phyloP scores from a whole-genome alignment of 2,888 invertebrate genomes.

The Xestia sexstrigata region DNA sequence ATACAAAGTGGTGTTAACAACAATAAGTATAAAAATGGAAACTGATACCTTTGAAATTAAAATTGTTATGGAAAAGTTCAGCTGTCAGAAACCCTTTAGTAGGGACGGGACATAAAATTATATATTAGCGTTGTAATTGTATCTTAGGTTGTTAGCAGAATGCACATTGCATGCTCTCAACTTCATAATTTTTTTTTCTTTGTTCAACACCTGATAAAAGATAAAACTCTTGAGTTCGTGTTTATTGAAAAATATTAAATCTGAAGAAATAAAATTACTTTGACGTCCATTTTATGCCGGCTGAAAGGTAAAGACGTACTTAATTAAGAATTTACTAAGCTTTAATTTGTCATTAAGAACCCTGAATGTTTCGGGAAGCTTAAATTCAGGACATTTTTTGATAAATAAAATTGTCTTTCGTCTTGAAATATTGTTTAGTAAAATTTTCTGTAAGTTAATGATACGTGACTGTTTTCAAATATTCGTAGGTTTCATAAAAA shows the following conservation, averaged over 20 bases:
- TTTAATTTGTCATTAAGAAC: constrained; percentile 15
- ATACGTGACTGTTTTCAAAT: neutral
- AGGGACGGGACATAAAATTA: neutral
- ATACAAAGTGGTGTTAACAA: neutral
- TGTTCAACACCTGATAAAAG: neutral
- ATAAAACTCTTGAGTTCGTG: neutral
- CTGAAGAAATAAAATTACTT: constrained; percentile 2
- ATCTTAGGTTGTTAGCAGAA: neutral
- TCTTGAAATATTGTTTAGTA: neutral
- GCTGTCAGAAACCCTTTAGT: neutral
- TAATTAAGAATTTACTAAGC: constrained; percentile 18
- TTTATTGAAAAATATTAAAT: constrained; percentile 31
- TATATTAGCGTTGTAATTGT: neutral
- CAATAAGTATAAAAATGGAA: constrained; percentile 1
- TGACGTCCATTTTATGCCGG: constrained; percentile 5
- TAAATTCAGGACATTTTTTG: neutral
- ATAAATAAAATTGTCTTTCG: neutral
- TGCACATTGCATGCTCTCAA: constrained; percentile 26
- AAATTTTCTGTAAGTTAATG: neutral
- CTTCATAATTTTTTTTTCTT: constrained; percentile 5
- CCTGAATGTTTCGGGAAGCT: neutral
- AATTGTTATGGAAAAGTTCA: neutral
- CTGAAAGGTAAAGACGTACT: neutral
- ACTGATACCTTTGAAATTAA: neutral
- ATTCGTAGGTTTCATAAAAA: constrained; percentile 9